A percentile compares a stretch with the other conserved stretches of the same genome.
phyloP scores from a whole-genome alignment of 2,888 invertebrate genomes.

The Venusia cambrica region DNA sequence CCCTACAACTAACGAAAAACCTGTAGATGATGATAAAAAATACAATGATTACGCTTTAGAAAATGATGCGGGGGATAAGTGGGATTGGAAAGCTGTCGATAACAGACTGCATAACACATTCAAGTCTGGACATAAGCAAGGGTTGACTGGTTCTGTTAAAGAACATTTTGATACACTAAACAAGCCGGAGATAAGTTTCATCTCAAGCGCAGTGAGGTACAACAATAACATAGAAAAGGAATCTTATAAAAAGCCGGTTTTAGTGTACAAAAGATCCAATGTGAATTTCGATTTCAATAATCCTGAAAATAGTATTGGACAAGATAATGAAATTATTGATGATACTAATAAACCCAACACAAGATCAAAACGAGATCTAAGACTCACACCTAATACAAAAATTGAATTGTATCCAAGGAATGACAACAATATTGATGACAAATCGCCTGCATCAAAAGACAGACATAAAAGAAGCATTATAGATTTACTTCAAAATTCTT shows the following conservation, averaged over 20 bases:
- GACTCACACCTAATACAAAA: background rate
- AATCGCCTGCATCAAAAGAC: slow-evolving; percentile 36
- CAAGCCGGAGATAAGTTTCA: slow-evolving; percentile 24
- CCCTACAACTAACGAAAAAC: slow-evolving; percentile 37
- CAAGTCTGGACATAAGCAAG: background rate
- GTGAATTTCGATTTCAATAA: slow-evolving; percentile 23
- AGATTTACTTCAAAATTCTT: slow-evolving; percentile 58
- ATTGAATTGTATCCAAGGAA: background rate
- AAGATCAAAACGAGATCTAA: slow-evolving; percentile 4
- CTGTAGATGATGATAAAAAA: slow-evolving; percentile 21
- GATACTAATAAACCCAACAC: slow-evolving; percentile 1
- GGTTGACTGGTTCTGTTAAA: slow-evolving; percentile 2
- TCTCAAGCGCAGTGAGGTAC: slow-evolving; percentile 32
- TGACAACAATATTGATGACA: background rate
- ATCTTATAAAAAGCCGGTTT: slow-evolving; percentile 20
- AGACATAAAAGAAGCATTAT: slow-evolving; percentile 57
- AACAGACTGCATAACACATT: background rate
- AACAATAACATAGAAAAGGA: slow-evolving; percentile 32
- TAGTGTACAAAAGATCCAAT: slow-evolving; percentile 28
- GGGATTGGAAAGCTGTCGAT: slow-evolving; percentile 1
- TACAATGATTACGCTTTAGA: slow-evolving; percentile 14
- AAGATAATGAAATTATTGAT: slow-evolving; percentile 2
- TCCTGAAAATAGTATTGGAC: slow-evolving; percentile 5
- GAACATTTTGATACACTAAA: slow-evolving; percentile 5
- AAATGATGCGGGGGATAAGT: background rate